Base-by-base conservation (phyloP, 2,797 vertebrate genomes). In the Micropoecilia bifurca region DNA sequence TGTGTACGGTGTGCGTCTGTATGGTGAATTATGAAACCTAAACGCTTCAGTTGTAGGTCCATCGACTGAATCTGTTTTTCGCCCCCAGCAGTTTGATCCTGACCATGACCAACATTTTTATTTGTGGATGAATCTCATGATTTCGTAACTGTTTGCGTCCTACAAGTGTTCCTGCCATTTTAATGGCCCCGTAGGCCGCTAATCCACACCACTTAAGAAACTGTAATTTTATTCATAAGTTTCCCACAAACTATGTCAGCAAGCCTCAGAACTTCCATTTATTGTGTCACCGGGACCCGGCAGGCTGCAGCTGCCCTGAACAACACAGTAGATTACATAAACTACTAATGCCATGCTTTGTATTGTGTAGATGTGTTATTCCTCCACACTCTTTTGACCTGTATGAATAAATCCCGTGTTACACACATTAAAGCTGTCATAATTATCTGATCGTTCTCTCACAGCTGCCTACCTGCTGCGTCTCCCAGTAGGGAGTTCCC, bases 401-500 rank as follows among this genome's bases (percentile, higher is more conserved):
- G 13, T 75, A 61, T 36, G 28, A 76, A 61, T 47, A 75, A 39
- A 78, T 71, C n/a, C 36, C 0, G 0, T 77, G 61, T 69, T 73
- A 22, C 0, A 22, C n/a, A 22, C n/a, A 22, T 48, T 33, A 61
- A 46, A 28, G 33, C 61, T 75, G 73, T 73, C 45, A 71, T 74
- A 68, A 48, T 77, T 63, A 66, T 77, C 63, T 43, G 77, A 75
- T 83, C 69, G 39, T 39, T 36, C 45, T 57, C 33, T 75, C 69
- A 68, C 22, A 73, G 53, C 45, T 77, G 61, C 48, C 71, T 61
- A 73, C 48, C 66, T 78, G 63, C 81, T 87, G 74, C 80, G 85
- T 77, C 83, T 82, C 82, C 86, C 80, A 88, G 75, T 76, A 84
- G 76, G 79, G 79, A 84, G 82, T 81, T 85, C 75, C 69, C 66